Percentiles rank a stretch among this genome's conserved stretches.
phyloP scores from a whole-genome alignment of 2,113 vertebrate genomes.

The Megaleporinus macrocephalus region DNA sequence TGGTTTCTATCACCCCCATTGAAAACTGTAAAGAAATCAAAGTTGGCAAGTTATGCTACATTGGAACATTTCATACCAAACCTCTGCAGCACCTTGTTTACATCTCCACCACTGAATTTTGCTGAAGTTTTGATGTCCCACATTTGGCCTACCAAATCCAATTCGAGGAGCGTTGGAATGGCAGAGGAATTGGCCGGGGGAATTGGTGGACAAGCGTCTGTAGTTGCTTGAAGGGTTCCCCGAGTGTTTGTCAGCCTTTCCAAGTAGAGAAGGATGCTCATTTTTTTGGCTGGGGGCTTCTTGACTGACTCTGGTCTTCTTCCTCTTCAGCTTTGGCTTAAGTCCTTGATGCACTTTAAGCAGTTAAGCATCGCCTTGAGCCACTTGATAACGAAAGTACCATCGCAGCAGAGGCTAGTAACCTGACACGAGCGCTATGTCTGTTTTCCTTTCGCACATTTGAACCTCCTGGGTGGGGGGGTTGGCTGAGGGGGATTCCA shows the following conservation, averaged over 20 bases:
- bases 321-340: constrained; percentile 41
- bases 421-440: constrained; percentile 48
- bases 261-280: constrained; percentile 19
- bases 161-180: background rate
- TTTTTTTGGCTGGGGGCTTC: constrained; percentile 23
- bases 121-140: background rate
- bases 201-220: background rate
- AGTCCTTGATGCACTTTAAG: constrained; percentile 45
- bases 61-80: no score
- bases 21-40: no score
- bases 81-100: no score
- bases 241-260: constrained; percentile 10
- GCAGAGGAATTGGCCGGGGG: background rate
- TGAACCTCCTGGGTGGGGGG: constrained; percentile 15
- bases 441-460: constrained; percentile 45
- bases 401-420: constrained; percentile 25
- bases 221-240: background rate
- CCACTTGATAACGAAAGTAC: constrained; percentile 29
- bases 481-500: constrained; percentile 40
- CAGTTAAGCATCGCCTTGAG: constrained; percentile 44
- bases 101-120: no score
- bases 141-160: background rate
- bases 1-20: no score
- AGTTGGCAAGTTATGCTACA: no score
- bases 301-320: constrained; percentile 16